These are phyloP conservation scores for Apocrypta bakeri DNA, from an alignment of 1,140 invertebrate species.

Conservation along the genomic window DNA sequence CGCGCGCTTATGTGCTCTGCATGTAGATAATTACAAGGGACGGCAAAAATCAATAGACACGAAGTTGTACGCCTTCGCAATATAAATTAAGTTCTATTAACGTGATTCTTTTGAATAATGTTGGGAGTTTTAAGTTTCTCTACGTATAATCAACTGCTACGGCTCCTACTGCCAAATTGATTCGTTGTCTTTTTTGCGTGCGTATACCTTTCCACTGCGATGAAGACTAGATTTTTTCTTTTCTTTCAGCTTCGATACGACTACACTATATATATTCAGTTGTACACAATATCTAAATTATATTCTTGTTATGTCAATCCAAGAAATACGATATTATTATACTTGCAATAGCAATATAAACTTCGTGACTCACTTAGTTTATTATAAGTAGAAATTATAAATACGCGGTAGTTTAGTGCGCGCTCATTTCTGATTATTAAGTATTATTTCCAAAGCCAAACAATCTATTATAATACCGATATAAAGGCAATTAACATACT, in stretches of 20 bases:
- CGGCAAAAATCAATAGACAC: constrained; percentile 50
- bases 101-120: constrained; percentile 51
- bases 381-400: not conserved
- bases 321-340: not conserved
- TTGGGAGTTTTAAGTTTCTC: constrained; percentile 34
- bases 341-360: not conserved
- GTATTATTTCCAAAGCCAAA: not conserved
- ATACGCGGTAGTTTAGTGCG: not conserved
- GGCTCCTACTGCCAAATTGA: constrained; percentile 37
- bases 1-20: constrained; percentile 44
- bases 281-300: not conserved
- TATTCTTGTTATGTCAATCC: not conserved
- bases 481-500: not conserved
- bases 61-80: constrained; percentile 45
- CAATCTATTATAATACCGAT: not conserved
- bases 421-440: not conserved
- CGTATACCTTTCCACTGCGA: not conserved
- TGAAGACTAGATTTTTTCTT: not conserved
- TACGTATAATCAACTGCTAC: constrained; percentile 32
- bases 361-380: constrained; percentile 27
- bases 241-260: not conserved
- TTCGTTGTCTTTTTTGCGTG: constrained; percentile 12
- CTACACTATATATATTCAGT: not conserved
- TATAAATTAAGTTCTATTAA: constrained; percentile 51
- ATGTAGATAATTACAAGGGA: constrained; percentile 53